Conservation (phyloP, 2,113 vertebrate genomes). For the Progne subis region DNA sequence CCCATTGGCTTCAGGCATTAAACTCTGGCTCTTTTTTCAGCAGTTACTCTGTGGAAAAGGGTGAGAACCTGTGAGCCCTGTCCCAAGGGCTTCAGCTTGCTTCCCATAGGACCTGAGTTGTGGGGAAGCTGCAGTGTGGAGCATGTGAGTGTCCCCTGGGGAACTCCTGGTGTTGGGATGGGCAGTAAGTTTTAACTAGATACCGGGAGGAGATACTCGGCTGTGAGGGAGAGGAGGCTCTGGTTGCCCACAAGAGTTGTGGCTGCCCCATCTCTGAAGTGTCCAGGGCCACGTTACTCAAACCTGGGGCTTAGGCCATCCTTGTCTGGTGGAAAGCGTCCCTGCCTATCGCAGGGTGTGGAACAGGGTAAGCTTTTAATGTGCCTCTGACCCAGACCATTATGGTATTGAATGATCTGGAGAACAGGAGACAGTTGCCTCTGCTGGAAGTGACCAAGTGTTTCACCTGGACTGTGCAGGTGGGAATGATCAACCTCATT, state of each 20-base stretch:
- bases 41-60: not conserved
- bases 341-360: not conserved
- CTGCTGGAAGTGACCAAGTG: not conserved
- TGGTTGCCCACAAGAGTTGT: not conserved
- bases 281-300: not conserved
- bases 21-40: not conserved
- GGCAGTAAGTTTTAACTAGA: not conserved
- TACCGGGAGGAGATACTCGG: not conserved
- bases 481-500: accelerated
- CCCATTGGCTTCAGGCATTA: accelerated
- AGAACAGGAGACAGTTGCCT: not conserved
- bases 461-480: not conserved
- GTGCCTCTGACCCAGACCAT: not conserved
- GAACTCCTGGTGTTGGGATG: accelerated
- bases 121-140: not conserved
- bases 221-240: too few species aligned
- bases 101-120: accelerated
- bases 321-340: not conserved
- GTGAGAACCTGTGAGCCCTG: not conserved
- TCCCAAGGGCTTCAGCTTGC: accelerated
- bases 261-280: not conserved
- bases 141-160: not conserved
- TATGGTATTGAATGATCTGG: not conserved
- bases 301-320: not conserved
- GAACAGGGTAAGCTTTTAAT: accelerated